Evolutionary conservation across 2,797 vertebrate species (phyloP).

Genomic region (Glossophaga mutica): DNA sequence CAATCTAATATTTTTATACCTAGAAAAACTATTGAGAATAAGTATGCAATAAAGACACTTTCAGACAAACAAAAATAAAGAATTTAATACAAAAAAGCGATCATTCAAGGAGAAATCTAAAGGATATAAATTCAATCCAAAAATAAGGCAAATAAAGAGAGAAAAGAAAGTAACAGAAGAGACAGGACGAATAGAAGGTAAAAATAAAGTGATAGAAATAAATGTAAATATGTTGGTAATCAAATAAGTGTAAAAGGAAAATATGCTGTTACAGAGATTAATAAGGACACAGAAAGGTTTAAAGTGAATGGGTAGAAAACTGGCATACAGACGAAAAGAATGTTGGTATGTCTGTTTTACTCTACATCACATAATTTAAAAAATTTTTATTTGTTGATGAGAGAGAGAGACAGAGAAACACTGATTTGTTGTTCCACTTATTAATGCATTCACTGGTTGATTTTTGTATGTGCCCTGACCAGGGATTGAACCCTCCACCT

Average conservation of each 20-base stretch:
- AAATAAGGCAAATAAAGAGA: neutral
- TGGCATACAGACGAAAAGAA: neutral
- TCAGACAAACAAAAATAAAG: neutral
- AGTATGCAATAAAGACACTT: neutral
- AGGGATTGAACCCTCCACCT: neutral
- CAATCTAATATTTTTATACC: neutral
- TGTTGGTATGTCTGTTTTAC: neutral
- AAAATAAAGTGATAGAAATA: neutral
- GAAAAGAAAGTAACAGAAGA: conserved; percentile 17
- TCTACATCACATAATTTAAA: neutral
- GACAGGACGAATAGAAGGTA: neutral
- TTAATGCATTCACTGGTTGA: neutral
- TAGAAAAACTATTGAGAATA: neutral
- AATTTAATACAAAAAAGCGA: neutral
- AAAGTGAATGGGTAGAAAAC: neutral
- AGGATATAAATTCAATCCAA: neutral
- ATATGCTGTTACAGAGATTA: neutral
- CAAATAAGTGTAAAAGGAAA: neutral
- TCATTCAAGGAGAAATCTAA: neutral
- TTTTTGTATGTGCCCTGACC: neutral
- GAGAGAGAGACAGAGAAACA: neutral
- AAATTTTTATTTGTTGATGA: neutral
- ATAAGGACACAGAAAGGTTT: neutral
- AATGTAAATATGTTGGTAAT: neutral
- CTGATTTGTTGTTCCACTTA: neutral